Evolutionary conservation across 2,113 vertebrate species (phyloP).

Genomic region (Cochlearius cochlearius): DNA sequence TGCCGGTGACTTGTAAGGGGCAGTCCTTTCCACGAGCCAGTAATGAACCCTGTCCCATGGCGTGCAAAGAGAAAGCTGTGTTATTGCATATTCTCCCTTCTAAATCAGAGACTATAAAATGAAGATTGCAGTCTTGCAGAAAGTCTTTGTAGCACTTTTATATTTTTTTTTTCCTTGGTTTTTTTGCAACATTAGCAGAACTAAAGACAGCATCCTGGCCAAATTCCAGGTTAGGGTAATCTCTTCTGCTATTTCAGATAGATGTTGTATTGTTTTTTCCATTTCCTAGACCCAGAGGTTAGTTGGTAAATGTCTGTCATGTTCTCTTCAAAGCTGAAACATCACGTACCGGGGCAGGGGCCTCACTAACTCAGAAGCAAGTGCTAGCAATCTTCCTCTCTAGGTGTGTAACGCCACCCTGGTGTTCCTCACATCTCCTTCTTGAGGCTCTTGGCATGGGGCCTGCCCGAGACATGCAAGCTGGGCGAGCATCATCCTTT

Average conservation of each 20-base stretch:
- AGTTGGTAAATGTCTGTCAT: not conserved
- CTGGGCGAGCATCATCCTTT: rapidly evolving
- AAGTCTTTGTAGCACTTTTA: not conserved
- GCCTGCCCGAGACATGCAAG: not conserved
- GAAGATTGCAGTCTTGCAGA: not conserved
- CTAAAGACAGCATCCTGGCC: not conserved
- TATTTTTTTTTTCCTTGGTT: not conserved
- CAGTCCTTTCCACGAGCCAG: not conserved
- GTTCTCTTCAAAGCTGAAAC: not conserved
- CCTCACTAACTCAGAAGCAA: not conserved
- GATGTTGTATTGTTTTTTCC: not conserved
- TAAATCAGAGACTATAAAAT: not conserved
- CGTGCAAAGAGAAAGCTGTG: not conserved
- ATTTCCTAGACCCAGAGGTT: not conserved
- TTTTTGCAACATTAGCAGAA: constrained; percentile 10
- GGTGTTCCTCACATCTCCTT: not conserved
- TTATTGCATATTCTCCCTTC: not conserved
- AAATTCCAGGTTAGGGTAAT: constrained; percentile 15
- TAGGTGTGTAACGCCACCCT: not conserved
- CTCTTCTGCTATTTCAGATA: constrained; percentile 16
- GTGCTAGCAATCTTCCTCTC: not conserved
- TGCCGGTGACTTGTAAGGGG: not conserved
- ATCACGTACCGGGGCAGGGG: not conserved
- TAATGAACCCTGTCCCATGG: not conserved
- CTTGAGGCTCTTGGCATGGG: not conserved